phyloP scores from a whole-genome alignment of 2,797 vertebrate genomes.

The Schizopygopsis malacanthus region DNA sequence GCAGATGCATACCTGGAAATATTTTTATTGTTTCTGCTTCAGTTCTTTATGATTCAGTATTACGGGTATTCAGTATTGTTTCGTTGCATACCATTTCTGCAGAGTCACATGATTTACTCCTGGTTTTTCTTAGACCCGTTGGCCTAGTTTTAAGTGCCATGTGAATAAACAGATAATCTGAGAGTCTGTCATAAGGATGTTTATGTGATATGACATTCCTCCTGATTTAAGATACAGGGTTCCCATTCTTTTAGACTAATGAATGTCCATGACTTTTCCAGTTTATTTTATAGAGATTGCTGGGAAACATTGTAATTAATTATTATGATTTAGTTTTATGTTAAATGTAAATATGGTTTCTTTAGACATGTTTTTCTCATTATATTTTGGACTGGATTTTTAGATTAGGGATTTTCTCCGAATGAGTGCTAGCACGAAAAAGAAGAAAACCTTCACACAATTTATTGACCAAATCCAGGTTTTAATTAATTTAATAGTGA shows the following conservation, averaged over 20 bases:
- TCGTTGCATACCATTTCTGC: neutral
- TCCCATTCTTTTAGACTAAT: neutral
- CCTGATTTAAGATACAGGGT: neutral
- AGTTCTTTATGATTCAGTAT: neutral
- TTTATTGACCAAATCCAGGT: constrained; percentile 37
- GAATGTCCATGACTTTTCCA: neutral
- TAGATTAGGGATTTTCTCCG: neutral
- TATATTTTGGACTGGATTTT: neutral
- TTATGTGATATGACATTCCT: neutral
- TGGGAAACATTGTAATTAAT: neutral
- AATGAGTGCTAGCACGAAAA: neutral
- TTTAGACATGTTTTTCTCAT: neutral
- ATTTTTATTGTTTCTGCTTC: neutral
- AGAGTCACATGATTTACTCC: neutral
- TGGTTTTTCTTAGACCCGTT: neutral
- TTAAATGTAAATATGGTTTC: neutral
- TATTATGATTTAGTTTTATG: neutral
- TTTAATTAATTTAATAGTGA: constrained; percentile 53
- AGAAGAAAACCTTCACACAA: neutral
- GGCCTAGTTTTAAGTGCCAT: neutral
- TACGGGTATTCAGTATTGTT: neutral
- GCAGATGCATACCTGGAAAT: neutral
- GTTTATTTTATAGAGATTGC: neutral
- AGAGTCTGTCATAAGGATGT: neutral
- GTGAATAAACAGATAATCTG: neutral